phyloP scores from a whole-genome alignment of 2,797 vertebrate species.

The Lepidocolaptes lacrymiger region DNA sequence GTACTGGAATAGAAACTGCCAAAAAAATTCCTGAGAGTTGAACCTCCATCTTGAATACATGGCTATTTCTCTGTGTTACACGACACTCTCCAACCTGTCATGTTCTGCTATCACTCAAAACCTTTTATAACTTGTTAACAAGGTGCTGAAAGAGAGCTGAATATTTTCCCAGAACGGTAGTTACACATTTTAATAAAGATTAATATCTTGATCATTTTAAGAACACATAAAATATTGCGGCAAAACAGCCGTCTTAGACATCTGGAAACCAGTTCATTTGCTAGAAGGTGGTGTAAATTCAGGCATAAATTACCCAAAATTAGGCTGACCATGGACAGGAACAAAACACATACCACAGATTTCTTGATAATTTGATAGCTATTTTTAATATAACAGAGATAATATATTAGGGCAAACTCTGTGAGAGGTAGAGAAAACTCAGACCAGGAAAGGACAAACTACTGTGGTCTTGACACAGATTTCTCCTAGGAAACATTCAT shows the following conservation, averaged over 20 bases:
- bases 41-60: not conserved
- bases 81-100: slow-evolving; percentile 27
- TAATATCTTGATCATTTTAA: not conserved
- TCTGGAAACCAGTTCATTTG: not conserved
- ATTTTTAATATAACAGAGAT: not conserved
- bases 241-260: not conserved
- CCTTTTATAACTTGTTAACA: slow-evolving; percentile 32
- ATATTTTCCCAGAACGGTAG: not conserved
- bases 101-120: slow-evolving; percentile 8
- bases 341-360: not conserved
- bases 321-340: not conserved
- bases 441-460: not conserved
- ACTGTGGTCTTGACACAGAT: not conserved
- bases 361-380: not conserved
- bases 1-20: not conserved
- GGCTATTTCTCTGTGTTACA: not conserved
- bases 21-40: not conserved
- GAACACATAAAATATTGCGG: not conserved
- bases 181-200: not conserved
- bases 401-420: not conserved
- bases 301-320: not conserved
- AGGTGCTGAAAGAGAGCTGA: slow-evolving; percentile 1
- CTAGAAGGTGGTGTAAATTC: slow-evolving; percentile 56
- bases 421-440: not conserved
- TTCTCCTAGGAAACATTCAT: fast-evolving